A percentile compares a stretch with the other conserved stretches of the same genome.
Evolutionary conservation across 2,888 invertebrate species (phyloP).

Genomic region (Eilema sororculum): DNA sequence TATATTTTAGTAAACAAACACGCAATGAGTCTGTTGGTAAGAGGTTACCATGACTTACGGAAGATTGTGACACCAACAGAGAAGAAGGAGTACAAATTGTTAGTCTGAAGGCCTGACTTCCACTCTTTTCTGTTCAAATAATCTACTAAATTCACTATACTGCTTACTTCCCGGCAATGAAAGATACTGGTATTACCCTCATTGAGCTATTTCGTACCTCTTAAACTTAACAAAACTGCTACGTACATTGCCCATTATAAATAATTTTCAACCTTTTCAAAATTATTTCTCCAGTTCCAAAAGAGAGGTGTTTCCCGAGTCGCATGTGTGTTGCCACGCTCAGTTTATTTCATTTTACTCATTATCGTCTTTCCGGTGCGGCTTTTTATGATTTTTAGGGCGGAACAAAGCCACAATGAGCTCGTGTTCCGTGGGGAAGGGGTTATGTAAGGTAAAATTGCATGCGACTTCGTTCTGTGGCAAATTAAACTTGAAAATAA

Average conservation of each 20-base stretch:
- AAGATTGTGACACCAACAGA: too few relatives aligned
- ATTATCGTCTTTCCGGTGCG: constrained; percentile 34
- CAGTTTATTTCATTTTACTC: constrained; percentile 33
- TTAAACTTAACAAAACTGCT: too few relatives aligned
- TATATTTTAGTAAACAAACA: too few relatives aligned
- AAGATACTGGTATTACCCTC: too few relatives aligned
- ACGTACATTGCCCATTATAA: background rate
- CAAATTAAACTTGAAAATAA: background rate
- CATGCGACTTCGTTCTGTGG: background rate
- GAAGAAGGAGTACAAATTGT: too few relatives aligned
- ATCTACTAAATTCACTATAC: too few relatives aligned
- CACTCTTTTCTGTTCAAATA: too few relatives aligned
- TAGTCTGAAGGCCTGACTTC: too few relatives aligned
- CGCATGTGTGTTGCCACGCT: constrained; percentile 18
- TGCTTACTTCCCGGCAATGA: too few relatives aligned
- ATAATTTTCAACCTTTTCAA: constrained; percentile 9
- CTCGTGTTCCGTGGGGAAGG: constrained; percentile 9
- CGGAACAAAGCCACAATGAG: constrained; percentile 17
- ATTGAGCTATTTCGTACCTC: too few relatives aligned
- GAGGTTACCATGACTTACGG: too few relatives aligned
- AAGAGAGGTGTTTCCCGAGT: constrained; percentile 19
- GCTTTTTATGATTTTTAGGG: constrained; percentile 33
- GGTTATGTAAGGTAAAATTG: constrained; percentile 12
- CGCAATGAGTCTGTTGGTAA: too few relatives aligned
- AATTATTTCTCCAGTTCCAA: constrained; percentile 12